Base-by-base conservation (phyloP, 2,113 vertebrate genomes). In the Columbina picui region DNA sequence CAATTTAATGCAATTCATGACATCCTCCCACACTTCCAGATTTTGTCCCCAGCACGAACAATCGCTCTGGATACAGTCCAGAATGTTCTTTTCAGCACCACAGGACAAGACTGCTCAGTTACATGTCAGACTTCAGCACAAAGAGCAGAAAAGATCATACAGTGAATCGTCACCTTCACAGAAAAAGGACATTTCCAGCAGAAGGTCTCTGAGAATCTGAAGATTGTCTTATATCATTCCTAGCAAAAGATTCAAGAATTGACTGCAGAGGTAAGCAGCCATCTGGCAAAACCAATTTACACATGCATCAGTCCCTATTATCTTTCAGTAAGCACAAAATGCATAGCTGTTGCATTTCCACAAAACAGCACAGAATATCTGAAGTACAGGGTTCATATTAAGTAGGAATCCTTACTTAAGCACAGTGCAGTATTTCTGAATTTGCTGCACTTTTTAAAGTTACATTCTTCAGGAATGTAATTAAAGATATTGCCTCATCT, bases 51-150 rank as follows among this genome's bases (percentile, higher is more conserved):
- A 73, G 36, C 57, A 68, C 60, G 69, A 94, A 84, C 61, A 64
- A 64, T 6, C 26, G 21, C 26, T 57, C 38, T 74, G 60, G 76
- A 67, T n/a, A 57, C 9, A 70, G 15, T 29, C 60, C 53, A 87
- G 41, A 78, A 34, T 4, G 1, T 23, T 87, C 13, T 52, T 87
- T 70, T 30, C 38, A 32, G 64, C 47, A 60, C 7, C 0, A 4
- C 0, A 0, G 11, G 32, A 71, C 19, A 5, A 53, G 7, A 68
- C 8, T 34, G 38, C 34, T 82, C 29, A 59, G 34, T n/a, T 61
- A 32, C 0, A 0, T 17, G 22, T 67, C 52, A 75, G 22, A 78
- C 39, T 36, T 68, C 0, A 5, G 6, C 13, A 34, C 2, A 13
- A 77, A 78, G 16, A 15, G 26, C 10, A 78, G n/a, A 38, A 41